Base-by-base conservation (phyloP, 2,797 vertebrate species). In the Tiaroga cobitis region DNA sequence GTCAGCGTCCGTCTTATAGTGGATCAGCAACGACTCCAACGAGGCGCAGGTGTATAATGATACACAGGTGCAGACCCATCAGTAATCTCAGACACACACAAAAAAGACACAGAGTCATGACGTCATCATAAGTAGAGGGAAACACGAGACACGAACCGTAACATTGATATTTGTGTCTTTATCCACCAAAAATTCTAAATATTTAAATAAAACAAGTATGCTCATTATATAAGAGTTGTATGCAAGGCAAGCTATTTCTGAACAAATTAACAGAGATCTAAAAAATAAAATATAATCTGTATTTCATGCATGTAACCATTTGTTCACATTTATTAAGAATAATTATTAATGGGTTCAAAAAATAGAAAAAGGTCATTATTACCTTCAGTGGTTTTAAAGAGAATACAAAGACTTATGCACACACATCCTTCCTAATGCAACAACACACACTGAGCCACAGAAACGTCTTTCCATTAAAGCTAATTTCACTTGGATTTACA, bases 401-500 rank as follows among this genome's bases (percentile, higher is more conserved):
- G 26, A 72, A 49, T 49, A 18, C 46, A 49, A 49, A 49, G 46
- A 18, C 46, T 16, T 49, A 19, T 51, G 49, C 6, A 8, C 19
- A 54, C 51, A 54, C 18, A 54, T 8, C 51, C 9, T 4, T 68
- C 8, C 8, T 21, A 77, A 77, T 9, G 34, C 21, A 77, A 37
- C 51, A 72, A 41, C n/a, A 80, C 78, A 69, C 46, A 37, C 15
- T 39, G 13, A 83, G 39, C 24, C 8, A 67, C 41, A 69, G 34
- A 83, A 68, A 19, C 5, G 29, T 76, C 56, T 39, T 65, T 67
- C 72, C 32, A 63, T 77, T 77, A 67, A 83, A 77, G 61, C 63
- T 41, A 68, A 67, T 77, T 83, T 77, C 68, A 83, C 63, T 77
- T 77, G 46, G 73, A 34, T 83, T 34, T 83, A 83, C 68, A 68